phyloP scores from a whole-genome alignment of 2,113 vertebrate genomes.

The Sander vitreus region DNA sequence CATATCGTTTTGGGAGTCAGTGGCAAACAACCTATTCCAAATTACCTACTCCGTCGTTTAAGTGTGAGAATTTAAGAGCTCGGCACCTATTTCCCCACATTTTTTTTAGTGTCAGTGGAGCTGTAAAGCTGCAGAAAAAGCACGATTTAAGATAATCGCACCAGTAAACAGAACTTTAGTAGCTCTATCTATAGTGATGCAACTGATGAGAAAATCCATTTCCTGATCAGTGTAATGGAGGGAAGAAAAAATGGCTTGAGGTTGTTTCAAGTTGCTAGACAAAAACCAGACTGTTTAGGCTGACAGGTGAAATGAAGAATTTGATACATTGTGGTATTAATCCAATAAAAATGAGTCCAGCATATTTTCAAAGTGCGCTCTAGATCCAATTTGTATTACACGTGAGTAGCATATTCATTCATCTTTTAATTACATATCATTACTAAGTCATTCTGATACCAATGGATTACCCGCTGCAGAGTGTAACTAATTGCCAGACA shows the following conservation, averaged over 20 bases:
- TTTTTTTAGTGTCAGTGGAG: not conserved
- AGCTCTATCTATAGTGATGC: not conserved
- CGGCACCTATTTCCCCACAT: too few relatives aligned
- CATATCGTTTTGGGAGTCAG: too few relatives aligned
- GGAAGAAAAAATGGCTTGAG: not conserved
- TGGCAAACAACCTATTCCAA: too few relatives aligned
- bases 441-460: conserved; percentile 75
- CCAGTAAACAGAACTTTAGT: not conserved
- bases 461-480: conserved; percentile 75
- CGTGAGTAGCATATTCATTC: conserved; percentile 69
- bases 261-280: conserved; percentile 19
- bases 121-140: conserved; percentile 8
- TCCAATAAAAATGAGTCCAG: conserved; percentile 50
- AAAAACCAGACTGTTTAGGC: not conserved
- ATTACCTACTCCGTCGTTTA: too few relatives aligned
- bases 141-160: not conserved
- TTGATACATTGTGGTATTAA: conserved; percentile 16
- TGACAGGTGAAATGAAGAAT: conserved; percentile 36
- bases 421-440: conserved; percentile 80
- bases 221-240: not conserved
- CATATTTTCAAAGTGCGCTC: conserved; percentile 56
- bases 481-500: conserved; percentile 76
- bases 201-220: conserved; percentile 12
- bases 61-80: not conserved
- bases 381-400: conserved; percentile 72